Conservation (phyloP, 2,797 vertebrate species). For the Microctenopoma stevenorrisi region DNA sequence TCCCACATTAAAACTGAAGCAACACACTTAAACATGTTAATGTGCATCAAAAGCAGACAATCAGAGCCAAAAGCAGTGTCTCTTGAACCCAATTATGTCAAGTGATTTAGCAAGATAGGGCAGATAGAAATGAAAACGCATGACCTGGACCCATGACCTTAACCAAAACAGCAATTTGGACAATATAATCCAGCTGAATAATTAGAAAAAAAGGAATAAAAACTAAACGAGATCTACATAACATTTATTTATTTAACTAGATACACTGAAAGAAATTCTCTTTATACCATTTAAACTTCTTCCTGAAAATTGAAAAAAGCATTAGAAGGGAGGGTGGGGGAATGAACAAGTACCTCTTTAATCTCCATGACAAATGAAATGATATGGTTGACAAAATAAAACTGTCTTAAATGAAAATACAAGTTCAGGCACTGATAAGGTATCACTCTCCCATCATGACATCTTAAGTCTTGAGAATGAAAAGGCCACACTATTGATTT, state of each 20-base stretch:
- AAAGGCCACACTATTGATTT: slow-evolving; percentile 91
- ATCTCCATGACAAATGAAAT: slow-evolving; percentile 84
- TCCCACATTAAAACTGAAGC: slow-evolving; percentile 67
- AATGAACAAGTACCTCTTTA: slow-evolving; percentile 83
- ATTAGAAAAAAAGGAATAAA: slow-evolving; percentile 76
- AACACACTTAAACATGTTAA: slow-evolving; percentile 65
- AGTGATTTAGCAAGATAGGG: slow-evolving; percentile 66
- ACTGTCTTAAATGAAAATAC: slow-evolving; percentile 84
- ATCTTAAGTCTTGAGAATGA: slow-evolving; percentile 88
- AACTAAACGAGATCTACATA: slow-evolving; percentile 84
- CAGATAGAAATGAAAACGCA: slow-evolving; percentile 59
- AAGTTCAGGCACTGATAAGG: slow-evolving; percentile 91
- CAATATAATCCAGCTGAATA: slow-evolving; percentile 80
- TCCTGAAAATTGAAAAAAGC: slow-evolving; percentile 83
- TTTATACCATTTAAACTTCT: slow-evolving; percentile 83
- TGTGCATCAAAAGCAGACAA: slow-evolving; percentile 73
- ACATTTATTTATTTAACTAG: slow-evolving; percentile 86
- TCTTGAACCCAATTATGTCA: slow-evolving; percentile 65
- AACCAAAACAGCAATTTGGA: slow-evolving; percentile 80
- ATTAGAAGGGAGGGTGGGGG: slow-evolving; percentile 76
- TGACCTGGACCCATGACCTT: slow-evolving; percentile 72
- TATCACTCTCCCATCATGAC: slow-evolving; percentile 88
- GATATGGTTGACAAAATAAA: slow-evolving; percentile 85
- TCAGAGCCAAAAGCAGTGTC: slow-evolving; percentile 62
- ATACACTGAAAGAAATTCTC: slow-evolving; percentile 83